Base-by-base conservation (phyloP, 2,888 invertebrate species). In the Campoplex capitator region DNA sequence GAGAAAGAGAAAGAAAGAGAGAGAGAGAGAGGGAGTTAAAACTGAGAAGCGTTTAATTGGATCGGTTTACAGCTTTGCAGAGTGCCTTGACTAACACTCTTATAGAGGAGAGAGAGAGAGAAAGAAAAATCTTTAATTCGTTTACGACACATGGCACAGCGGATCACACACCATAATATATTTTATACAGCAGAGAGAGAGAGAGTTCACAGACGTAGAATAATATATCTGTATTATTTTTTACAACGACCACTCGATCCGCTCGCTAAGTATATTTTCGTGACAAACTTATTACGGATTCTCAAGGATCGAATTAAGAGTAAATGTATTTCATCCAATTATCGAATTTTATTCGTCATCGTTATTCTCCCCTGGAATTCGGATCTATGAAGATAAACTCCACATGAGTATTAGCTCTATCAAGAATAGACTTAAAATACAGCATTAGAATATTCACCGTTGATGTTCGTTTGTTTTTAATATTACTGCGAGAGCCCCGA, bases 61-160 rank as follows among this genome's bases (percentile, higher is more conserved):
- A 92, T 92, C 92, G 91, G 89, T 93, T 93, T 93, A 93, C 92
- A 92, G 86, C 91, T 78, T 84, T 81, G 87, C 86, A 84, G 88
- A 82, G 67, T 75, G 82, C 86, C 84, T 88, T 88, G 88, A 89
- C 89, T 48, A 80, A 86, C 84, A 78, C 85, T 86, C 83, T 88
- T 78, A 81, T 78, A 68, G 73, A 81, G 18, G 65, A 38, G 35
- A 65, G 8, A 79, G 28, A 54, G 35, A 73, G 16, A 81, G 38
- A 54, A 42, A 51, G 1, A 77, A 16, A 87, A 90, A 91, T 88
- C 90, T 91, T 91, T 90, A 91, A 92, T 92, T 92, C 91, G 89
- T 93, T 93, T 93, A 93, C 92, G 91, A 90, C 89, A 45, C 23
- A 54, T 45, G 54, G 68, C 77, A 56, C 70, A 62, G 62, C 82